Percentiles rank a stretch among this genome's conserved stretches.
Evolutionary conservation across 2,113 vertebrate genomes (phyloP).

Genomic region (Lates calcarifer): DNA sequence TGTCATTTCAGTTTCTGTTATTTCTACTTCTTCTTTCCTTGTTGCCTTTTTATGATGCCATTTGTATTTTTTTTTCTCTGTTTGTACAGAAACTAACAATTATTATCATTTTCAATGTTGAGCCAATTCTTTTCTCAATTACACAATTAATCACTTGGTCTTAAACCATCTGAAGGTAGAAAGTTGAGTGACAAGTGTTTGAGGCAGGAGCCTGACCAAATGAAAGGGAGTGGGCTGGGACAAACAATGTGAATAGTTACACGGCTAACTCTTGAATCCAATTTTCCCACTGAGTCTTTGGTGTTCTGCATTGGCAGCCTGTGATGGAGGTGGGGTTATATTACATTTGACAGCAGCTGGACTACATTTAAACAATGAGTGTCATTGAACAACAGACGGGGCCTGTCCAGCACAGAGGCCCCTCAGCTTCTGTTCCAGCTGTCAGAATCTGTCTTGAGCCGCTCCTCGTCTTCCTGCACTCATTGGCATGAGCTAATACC

Average conservation of each 20-base stretch:
- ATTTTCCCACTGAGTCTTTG: slow-evolving; percentile 56
- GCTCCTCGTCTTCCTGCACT: slow-evolving; percentile 60
- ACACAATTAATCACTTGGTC: background rate
- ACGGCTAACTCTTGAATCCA: slow-evolving; percentile 30
- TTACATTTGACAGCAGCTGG: slow-evolving; percentile 83
- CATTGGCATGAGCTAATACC: slow-evolving; percentile 37
- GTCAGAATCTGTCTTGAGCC: slow-evolving; percentile 71
- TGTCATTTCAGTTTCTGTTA: background rate
- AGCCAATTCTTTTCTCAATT: no score
- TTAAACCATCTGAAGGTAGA: background rate
- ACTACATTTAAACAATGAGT: slow-evolving; percentile 79
- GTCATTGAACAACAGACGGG: slow-evolving; percentile 81
- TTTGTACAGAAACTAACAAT: background rate
- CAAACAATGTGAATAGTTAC: slow-evolving; percentile 47
- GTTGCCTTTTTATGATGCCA: background rate
- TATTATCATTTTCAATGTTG: background rate
- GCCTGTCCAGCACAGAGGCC: slow-evolving; percentile 59
- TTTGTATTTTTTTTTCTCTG: background rate
- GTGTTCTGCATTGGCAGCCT: slow-evolving; percentile 33
- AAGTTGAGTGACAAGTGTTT: slow-evolving; percentile 9
- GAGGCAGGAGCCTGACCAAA: slow-evolving; percentile 1
- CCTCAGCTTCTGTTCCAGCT: slow-evolving; percentile 77
- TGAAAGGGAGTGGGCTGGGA: slow-evolving; percentile 10
- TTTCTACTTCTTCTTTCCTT: background rate
- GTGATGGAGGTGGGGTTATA: slow-evolving; percentile 72